Conservation (phyloP, 2,888 invertebrate species). For the Hybos culiciformis region DNA sequence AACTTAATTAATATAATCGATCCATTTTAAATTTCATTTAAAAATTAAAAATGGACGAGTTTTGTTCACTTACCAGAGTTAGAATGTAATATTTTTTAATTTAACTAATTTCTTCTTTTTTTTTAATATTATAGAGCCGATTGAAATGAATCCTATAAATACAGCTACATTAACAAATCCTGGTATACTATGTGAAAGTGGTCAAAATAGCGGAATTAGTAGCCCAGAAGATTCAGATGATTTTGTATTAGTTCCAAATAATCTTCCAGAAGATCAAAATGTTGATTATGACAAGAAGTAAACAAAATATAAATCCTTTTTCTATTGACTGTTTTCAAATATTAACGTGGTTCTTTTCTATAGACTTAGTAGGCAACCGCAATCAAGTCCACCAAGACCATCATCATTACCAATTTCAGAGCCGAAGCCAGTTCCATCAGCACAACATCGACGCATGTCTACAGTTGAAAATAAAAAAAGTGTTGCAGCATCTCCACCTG, state of each 20-base stretch:
- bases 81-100: no score
- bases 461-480: background rate
- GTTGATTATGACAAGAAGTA: conserved; percentile 30
- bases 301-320: conserved; percentile 9
- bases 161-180: conserved; percentile 44
- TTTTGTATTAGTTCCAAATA: conserved; percentile 67
- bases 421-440: conserved; percentile 61
- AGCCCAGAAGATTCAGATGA: conserved; percentile 62
- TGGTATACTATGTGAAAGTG: conserved; percentile 39
- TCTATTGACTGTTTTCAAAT: background rate
- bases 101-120: no score
- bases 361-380: no score
- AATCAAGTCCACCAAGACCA: conserved; percentile 50
- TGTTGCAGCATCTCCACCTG: conserved; percentile 10
- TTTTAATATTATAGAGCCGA: conserved; percentile 35
- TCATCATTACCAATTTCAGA: conserved; percentile 57
- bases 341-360: no score
- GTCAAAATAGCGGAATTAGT: conserved; percentile 39
- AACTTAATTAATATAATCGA: no score
- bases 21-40: no score
- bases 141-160: conserved; percentile 39
- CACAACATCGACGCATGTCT: conserved; percentile 23
- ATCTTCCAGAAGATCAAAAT: conserved; percentile 45
- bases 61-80: no score
- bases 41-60: no score